A percentile compares a stretch with the other conserved stretches of the same genome.
Conservation (phyloP, 2,113 vertebrate genomes). For the Chloroceryle aenea region DNA sequence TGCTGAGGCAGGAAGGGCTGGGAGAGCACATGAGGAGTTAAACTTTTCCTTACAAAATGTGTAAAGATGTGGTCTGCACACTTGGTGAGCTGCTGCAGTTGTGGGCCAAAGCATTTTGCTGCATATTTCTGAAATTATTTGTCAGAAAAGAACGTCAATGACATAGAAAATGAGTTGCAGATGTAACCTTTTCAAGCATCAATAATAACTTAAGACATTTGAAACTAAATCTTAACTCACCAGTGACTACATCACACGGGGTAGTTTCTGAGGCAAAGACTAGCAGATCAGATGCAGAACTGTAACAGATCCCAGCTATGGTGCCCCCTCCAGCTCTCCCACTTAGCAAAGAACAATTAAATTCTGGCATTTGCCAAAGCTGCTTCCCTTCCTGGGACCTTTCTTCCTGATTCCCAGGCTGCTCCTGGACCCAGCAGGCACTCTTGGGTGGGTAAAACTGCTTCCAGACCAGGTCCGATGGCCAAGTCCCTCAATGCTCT, state of each 20-base stretch:
- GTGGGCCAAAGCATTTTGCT: constrained; percentile 54
- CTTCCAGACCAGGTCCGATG: neutral
- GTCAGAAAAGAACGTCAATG: constrained; percentile 64
- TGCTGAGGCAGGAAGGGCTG: neutral
- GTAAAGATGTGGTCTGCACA: constrained; percentile 42
- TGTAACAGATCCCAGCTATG: neutral
- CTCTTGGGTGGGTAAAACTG: neutral
- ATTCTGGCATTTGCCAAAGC: neutral
- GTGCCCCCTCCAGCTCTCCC: neutral
- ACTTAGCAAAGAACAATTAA: neutral
- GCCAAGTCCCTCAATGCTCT: neutral
- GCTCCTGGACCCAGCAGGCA: neutral
- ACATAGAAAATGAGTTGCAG: constrained; percentile 68
- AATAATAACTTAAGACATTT: constrained; percentile 54
- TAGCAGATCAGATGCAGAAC: neutral
- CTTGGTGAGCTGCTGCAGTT: constrained; percentile 44
- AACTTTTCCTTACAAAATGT: constrained; percentile 17
- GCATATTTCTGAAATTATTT: constrained; percentile 68
- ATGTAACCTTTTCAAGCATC: constrained; percentile 69
- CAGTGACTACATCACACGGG: constrained; percentile 2
- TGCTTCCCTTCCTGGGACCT: neutral
- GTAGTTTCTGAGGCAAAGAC: neutral
- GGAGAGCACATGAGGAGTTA: constrained; percentile 37
- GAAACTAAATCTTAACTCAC: constrained; percentile 33
- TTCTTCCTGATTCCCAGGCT: neutral